These are phyloP conservation scores for Cyphomyrus plagiostoma DNA, from an alignment of 2,113 vertebrate genomes.

Conservation along the genomic window DNA sequence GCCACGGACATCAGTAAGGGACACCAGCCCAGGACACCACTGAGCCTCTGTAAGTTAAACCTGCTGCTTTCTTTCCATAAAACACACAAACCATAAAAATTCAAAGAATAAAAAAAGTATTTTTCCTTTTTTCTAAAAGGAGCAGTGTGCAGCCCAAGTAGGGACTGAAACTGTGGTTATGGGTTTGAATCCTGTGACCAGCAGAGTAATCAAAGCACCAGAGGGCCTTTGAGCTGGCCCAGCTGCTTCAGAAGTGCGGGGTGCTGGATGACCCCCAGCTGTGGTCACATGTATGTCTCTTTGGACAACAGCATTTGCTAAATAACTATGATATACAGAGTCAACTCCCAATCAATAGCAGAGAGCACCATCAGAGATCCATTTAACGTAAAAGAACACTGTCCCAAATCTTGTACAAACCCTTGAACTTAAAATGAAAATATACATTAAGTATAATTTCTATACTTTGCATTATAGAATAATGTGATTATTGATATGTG, in stretches of 20 bases:
- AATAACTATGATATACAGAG: background rate
- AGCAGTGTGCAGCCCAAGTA: background rate
- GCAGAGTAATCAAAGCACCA: background rate
- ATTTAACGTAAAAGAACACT: background rate
- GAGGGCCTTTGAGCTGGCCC: background rate
- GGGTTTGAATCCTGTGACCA: background rate
- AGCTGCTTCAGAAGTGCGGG: background rate
- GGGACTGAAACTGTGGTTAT: background rate
- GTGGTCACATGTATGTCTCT: background rate
- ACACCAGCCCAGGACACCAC: background rate
- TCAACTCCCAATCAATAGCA: background rate
- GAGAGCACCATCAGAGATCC: background rate
- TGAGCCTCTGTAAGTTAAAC: background rate
- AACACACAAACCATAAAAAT: background rate
- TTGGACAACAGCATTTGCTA: background rate
- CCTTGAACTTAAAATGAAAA: background rate
- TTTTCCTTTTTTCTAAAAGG: background rate
- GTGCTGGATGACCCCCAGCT: background rate
- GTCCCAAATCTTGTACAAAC: background rate
- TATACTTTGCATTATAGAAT: background rate
- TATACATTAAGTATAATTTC: background rate
- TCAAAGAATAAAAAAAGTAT: background rate
- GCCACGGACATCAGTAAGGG: background rate
- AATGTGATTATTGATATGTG: background rate
- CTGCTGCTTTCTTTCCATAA: background rate